Evolutionary conservation across 2,797 vertebrate species (phyloP).

Genomic region (Neopelma chrysocephalum): DNA sequence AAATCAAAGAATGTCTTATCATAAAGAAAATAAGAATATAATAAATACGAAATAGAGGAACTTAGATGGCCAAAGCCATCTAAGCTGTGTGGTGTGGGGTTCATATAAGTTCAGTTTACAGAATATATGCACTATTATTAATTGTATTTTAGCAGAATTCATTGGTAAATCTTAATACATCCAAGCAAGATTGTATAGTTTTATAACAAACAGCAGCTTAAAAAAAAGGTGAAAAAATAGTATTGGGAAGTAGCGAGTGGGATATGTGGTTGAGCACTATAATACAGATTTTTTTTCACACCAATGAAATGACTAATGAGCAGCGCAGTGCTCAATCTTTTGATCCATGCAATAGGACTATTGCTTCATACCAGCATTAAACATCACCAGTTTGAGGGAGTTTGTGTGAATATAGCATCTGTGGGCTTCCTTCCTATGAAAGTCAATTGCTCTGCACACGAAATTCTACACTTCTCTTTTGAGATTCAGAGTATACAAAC

Average conservation of each 20-base stretch:
- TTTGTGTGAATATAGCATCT: background rate
- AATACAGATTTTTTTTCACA: background rate
- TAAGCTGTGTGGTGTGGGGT: background rate
- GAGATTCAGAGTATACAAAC: background rate
- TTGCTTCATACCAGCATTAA: background rate
- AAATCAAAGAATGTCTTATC: background rate
- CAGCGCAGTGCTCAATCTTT: background rate
- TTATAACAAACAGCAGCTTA: background rate
- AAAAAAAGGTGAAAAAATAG: background rate
- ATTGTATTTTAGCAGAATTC: background rate
- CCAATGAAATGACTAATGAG: background rate
- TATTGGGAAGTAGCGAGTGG: background rate
- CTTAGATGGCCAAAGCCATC: background rate
- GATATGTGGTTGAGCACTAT: background rate
- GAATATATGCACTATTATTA: background rate
- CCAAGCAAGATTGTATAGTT: background rate
- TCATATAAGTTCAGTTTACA: background rate
- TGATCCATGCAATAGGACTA: background rate
- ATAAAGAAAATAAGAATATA: background rate
- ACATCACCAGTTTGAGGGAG: background rate
- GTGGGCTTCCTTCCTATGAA: background rate
- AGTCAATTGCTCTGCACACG: background rate
- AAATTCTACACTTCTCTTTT: background rate
- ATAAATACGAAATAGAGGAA: background rate
- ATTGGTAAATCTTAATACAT: background rate